Conservation (phyloP, 1,140 invertebrate species). For the Anastrepha ludens region DNA sequence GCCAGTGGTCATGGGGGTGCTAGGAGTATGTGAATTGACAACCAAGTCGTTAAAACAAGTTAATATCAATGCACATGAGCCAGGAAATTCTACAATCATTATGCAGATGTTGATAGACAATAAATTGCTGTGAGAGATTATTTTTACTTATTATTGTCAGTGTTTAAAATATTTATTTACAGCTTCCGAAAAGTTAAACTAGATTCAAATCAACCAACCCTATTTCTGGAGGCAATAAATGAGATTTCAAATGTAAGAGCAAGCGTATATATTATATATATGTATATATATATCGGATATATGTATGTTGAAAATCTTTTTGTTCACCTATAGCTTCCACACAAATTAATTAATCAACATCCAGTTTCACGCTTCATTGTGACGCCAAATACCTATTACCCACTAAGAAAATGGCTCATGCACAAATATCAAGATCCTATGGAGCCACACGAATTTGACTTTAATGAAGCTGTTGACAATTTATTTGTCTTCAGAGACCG, state of each 20-base stretch:
- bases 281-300: constrained; percentile 7
- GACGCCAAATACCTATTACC: constrained; percentile 64
- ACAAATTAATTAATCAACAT: constrained; percentile 60
- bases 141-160: not conserved
- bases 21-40: constrained; percentile 57
- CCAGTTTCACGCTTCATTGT: constrained; percentile 63
- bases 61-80: not conserved
- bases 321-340: not conserved
- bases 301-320: not conserved
- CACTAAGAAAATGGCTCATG: constrained; percentile 65
- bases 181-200: constrained; percentile 65
- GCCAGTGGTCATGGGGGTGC: constrained; percentile 62
- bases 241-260: constrained; percentile 57
- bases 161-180: not conserved
- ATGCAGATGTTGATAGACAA: constrained; percentile 68
- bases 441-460: constrained; percentile 66
- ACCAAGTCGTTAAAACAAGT: not conserved
- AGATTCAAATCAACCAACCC: constrained; percentile 1
- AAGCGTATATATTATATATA: not conserved
- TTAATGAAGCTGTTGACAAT: constrained; percentile 67
- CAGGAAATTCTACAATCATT: constrained; percentile 55
- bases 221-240: constrained; percentile 62
- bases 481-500: constrained; percentile 65
- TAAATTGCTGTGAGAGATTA: constrained; percentile 60
- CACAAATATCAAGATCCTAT: constrained; percentile 63